Percentiles rank a stretch among this genome's conserved stretches.
These are phyloP conservation scores for Drosophila chauvacae DNA, from an alignment of 1,140 invertebrate genomes.

Conservation along the genomic window DNA sequence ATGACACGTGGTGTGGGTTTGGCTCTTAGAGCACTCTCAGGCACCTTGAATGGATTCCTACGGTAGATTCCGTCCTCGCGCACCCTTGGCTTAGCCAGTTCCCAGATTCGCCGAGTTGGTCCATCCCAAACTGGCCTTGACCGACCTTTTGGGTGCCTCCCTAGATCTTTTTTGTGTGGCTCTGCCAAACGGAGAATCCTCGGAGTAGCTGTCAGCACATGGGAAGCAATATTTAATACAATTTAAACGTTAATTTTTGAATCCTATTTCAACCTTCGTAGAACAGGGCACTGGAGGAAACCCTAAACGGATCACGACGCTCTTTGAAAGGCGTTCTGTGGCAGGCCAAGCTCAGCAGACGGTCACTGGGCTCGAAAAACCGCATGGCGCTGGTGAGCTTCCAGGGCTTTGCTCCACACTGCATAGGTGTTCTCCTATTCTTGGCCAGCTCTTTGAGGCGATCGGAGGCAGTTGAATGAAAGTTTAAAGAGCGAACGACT, in stretches of 20 bases:
- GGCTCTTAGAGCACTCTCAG: conserved; percentile 1
- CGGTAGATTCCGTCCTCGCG: neutral
- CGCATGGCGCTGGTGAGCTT: conserved; percentile 2
- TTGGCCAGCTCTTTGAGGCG: conserved; percentile 11
- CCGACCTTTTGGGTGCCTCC: no score
- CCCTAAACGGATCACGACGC: neutral
- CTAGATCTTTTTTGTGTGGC: neutral
- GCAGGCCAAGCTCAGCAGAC: neutral
- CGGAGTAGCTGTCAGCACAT: neutral
- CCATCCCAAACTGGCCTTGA: no score
- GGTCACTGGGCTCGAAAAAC: neutral
- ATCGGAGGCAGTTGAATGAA: neutral
- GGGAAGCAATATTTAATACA: neutral
- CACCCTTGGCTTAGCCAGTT: conserved; percentile 10
- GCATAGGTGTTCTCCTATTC: neutral
- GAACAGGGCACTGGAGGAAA: neutral
- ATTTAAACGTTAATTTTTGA: neutral
- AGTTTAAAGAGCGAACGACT: neutral
- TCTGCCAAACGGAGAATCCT: conserved; percentile 12
- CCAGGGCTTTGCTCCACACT: neutral
- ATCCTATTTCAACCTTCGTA: conserved; percentile 2
- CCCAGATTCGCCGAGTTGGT: neutral
- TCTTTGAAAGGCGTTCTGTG: neutral
- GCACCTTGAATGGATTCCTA: neutral
- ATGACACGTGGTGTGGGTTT: conserved; percentile 14